These are phyloP conservation scores for Phenganax stokvisi DNA, from an alignment of 92 coral and sea anemone species.

Conservation along the genomic window DNA sequence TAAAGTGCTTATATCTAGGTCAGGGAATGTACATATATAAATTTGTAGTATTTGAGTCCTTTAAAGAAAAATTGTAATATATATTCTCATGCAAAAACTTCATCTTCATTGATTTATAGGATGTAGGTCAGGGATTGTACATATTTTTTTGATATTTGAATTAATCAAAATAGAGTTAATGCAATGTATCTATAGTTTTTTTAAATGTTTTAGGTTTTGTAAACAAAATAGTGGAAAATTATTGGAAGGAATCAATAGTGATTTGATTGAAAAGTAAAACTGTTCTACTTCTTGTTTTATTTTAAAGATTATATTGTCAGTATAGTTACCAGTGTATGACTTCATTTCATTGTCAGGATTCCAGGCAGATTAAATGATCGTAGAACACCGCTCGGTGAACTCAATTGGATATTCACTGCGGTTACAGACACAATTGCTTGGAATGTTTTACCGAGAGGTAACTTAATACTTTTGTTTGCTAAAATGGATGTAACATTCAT, in stretches of 20 bases:
- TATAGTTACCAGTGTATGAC: not conserved
- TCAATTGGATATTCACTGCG: constrained; percentile 95
- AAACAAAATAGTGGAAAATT: constrained; percentile 86
- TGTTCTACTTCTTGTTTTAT: not conserved
- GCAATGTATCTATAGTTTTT: not conserved
- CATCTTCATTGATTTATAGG: too few relatives aligned
- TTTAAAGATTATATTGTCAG: not conserved
- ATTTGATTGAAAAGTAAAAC: constrained; percentile 83
- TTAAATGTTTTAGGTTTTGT: constrained; percentile 66
- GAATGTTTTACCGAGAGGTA: constrained; percentile 96
- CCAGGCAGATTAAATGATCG: constrained; percentile 98
- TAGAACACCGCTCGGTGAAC: constrained; percentile 92
- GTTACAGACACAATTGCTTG: constrained; percentile 99
- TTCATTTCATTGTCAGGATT: constrained; percentile 52
- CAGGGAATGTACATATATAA: not conserved
- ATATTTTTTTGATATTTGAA: not conserved
- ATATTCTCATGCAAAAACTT: too few relatives aligned
- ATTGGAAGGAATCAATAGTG: constrained; percentile 76
- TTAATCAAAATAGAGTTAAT: not conserved
- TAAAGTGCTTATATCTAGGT: not conserved
- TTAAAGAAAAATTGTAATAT: not conserved
- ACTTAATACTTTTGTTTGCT: not conserved
- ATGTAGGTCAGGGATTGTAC: not conserved
- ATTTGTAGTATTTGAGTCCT: not conserved
- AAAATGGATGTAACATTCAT: too few relatives aligned